These are phyloP conservation scores for Agonopterix arenella DNA, from an alignment of 2,888 invertebrate species.

Conservation along the genomic window DNA sequence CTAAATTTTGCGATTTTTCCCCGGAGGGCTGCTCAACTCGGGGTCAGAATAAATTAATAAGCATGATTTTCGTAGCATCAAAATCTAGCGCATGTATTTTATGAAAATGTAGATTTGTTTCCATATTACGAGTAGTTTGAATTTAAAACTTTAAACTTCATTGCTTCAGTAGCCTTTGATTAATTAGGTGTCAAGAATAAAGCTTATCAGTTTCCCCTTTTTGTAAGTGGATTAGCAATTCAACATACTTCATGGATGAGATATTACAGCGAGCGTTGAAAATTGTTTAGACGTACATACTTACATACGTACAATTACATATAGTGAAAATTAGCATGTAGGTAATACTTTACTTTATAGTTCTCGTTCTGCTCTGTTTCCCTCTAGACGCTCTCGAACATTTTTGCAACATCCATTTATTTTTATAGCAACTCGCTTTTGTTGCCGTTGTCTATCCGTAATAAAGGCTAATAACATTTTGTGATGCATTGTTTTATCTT, in stretches of 20 bases:
- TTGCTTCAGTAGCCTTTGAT: conserved; percentile 37
- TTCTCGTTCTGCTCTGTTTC: conserved; percentile 69
- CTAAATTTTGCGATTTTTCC: conserved; percentile 24
- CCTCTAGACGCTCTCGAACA: conserved; percentile 51
- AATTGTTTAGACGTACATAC: conserved; percentile 51
- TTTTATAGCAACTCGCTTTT: conserved; percentile 56
- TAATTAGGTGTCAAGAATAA: conserved; percentile 38
- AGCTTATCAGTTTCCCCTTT: conserved; percentile 26
- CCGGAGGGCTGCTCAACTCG: conserved; percentile 67
- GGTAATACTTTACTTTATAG: conserved; percentile 64
- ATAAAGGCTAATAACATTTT: conserved; percentile 16
- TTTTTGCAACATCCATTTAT: conserved; percentile 65
- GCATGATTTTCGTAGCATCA: conserved; percentile 41
- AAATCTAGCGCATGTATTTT: conserved; percentile 28
- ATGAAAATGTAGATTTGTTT: conserved; percentile 2
- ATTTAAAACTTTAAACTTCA: conserved; percentile 7
- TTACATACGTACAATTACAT: conserved; percentile 46
- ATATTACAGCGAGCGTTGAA: conserved; percentile 51
- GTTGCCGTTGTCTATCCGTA: conserved; percentile 32
- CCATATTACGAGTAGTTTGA: neutral
- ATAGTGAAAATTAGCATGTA: conserved; percentile 70
- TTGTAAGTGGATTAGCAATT: conserved; percentile 38
- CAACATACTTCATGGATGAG: conserved; percentile 54
- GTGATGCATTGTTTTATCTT: conserved; percentile 15
- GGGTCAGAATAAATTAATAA: conserved; percentile 39